Base-by-base conservation (phyloP, 2,888 invertebrate genomes). In the Tetropium fuscum region DNA sequence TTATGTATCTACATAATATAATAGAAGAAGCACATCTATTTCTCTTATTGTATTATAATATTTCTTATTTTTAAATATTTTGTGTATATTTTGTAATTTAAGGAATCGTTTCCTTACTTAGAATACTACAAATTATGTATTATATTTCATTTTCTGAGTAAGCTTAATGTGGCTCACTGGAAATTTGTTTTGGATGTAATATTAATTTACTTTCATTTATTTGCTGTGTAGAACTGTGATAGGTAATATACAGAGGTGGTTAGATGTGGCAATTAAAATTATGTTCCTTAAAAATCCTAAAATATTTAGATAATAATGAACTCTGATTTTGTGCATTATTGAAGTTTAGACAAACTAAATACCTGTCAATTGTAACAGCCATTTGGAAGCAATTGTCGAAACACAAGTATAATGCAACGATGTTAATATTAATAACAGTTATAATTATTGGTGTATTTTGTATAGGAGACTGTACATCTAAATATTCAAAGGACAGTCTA, bases 161-260 rank as follows among this genome's bases (percentile, higher is more conserved):
- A 22, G 15, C 38, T 51, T n/a, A n/a, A n/a, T n/a, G n/a, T 49
- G 38, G 49, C 49, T 51, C 49, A 51, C 27, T 27, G 49, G 11
- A 44, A 51, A 38, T 1, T 51, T 40, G 22, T 40, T 38, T 51
- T 51, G 27, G 27, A 44, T 27, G 16, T 44, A 44, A 27, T 44
- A 27, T 44, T 44, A 44, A 5, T 27, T 51, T 51, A 25, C 19
- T 48, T 51, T 27, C 18, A 18, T 27, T 61, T 58, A 68, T 69
- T 73, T 69, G 76, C 76, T 78, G 74, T 77, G 74, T 77, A 77
- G 77, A 69, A 77, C 80, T 80, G 80, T 80, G 80, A 70, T 70
- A 70, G 66, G 68, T 67, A 58, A 48, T 65, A 64, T 63, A 53
- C 64, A 65, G 65, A 64, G 44, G 36, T 53, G 32, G 40, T 34